A percentile compares a stretch with the other conserved stretches of the same genome.
These are phyloP conservation scores for Garra rufa DNA, from an alignment of 2,113 vertebrate genomes.

Conservation along the genomic window DNA sequence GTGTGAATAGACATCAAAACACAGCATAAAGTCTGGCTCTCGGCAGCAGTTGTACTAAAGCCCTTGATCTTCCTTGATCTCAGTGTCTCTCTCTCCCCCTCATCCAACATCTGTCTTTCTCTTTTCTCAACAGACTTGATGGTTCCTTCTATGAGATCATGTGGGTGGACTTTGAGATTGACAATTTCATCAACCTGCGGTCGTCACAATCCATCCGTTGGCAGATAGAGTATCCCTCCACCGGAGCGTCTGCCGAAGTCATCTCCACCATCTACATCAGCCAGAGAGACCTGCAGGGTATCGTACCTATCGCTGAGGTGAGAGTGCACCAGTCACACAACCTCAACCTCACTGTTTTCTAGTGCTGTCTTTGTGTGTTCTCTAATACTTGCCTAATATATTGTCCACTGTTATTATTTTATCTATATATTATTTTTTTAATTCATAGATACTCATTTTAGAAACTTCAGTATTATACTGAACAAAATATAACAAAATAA, in stretches of 20 bases:
- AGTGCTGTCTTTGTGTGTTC: background rate
- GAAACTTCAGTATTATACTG: background rate
- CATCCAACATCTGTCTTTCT: background rate
- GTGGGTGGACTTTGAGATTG: conserved; percentile 91
- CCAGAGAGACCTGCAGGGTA: conserved; percentile 83
- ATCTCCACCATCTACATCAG: conserved; percentile 89
- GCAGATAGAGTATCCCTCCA: conserved; percentile 86
- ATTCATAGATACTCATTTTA: background rate
- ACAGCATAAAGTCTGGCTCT: background rate
- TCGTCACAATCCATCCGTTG: conserved; percentile 90
- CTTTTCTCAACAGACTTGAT: conserved; percentile 76
- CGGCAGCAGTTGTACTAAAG: background rate
- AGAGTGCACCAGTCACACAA: conserved; percentile 47
- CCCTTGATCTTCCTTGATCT: background rate
- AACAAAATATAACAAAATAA: no score
- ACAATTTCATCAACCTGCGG: conserved; percentile 83
- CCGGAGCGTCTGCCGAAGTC: conserved; percentile 73
- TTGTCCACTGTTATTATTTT: background rate
- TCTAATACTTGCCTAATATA: background rate
- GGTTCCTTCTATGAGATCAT: conserved; percentile 85
- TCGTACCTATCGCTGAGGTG: conserved; percentile 89
- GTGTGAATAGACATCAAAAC: background rate
- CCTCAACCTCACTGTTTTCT: background rate
- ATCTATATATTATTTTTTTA: background rate
- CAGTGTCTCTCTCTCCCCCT: background rate